Evolutionary conservation across 2,888 invertebrate genomes (phyloP), one percentile per base, ranked within the genome.

Genomic region (Callyntrura sp.): DNA sequence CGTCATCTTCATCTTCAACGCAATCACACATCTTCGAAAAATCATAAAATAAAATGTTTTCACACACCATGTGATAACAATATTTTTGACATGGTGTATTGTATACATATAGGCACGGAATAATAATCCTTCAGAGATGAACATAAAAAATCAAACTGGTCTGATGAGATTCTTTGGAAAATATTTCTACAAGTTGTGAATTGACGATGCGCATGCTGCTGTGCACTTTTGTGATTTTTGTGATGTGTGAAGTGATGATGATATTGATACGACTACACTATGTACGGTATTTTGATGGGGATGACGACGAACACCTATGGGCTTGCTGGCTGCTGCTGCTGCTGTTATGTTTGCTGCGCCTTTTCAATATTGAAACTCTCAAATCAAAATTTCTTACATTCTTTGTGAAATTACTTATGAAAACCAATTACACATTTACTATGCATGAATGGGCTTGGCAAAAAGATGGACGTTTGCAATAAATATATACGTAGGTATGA

Each of bases 91-190:
- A 76, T 62, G 76, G 62, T 78, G 78, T 78, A 79, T 78, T 79
- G 78, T 86, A 79, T 79, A 79, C 86, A 85, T 73, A 86, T 78
- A 55, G 78, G 28, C 78, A 78, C 73, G 73, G 45, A 86, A 65
- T 86, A 86, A 86, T 86, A 86, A 86, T 86, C 86, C 79, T 78
- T 85, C 68, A 85, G 73, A 48, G 25, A 12, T 65, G 43, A 68
- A 55, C 28, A 78, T 79, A 79, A 86, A 86, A 79, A 86, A 65
- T n/a, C 86, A 86, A 86, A 86, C 86, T 68, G 86, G 86, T 86
- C 86, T 86, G 86, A 86, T 86, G 86, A 86, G 86, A 86, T 86
- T 86, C 86, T 78, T 86, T 78, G 65, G 51, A 76, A 78, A 86
- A 86, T 79, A 86, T 86, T 79, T 86, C 79, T 79, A 79, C 86